A percentile compares a stretch with the other conserved stretches of the same genome.
These are phyloP conservation scores for Nasonia longicornis DNA, from an alignment of 1,140 invertebrate species.

Conservation along the genomic window DNA sequence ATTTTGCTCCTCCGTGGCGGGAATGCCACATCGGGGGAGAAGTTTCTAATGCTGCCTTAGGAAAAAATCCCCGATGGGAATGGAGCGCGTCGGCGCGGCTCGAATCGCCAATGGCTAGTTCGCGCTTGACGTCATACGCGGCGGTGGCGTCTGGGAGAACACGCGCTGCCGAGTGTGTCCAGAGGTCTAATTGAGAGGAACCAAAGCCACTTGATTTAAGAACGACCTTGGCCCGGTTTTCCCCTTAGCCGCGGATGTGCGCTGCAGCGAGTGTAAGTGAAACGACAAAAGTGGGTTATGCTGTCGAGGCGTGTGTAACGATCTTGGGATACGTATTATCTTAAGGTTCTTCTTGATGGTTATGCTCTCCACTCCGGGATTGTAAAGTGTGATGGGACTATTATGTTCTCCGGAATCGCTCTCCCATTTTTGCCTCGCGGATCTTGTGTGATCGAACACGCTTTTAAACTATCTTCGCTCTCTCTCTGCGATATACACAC, in stretches of 20 bases:
- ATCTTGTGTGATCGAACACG: no score
- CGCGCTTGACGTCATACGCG: slow-evolving; percentile 4
- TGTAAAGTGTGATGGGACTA: no score
- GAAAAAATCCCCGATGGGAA: not conserved
- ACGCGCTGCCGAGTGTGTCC: not conserved
- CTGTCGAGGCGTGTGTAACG: no score
- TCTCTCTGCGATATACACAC: no score
- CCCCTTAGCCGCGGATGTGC: not conserved
- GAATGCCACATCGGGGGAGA: not conserved
- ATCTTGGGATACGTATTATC: no score
- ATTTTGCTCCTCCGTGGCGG: not conserved
- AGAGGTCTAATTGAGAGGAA: slow-evolving; percentile 3
- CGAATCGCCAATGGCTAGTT: not conserved
- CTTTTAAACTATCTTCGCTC: no score
- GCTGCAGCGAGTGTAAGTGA: not conserved
- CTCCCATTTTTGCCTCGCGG: no score
- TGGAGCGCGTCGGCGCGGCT: not conserved
- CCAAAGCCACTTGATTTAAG: not conserved
- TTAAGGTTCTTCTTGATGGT: no score
- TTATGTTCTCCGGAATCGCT: no score
- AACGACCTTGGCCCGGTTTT: not conserved
- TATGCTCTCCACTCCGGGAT: no score
- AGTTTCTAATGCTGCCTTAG: not conserved
- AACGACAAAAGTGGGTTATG: not conserved
- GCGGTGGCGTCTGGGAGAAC: not conserved